Evolutionary conservation across 1,140 invertebrate genomes (phyloP).

Genomic region (Alviniconcha marisindica): DNA sequence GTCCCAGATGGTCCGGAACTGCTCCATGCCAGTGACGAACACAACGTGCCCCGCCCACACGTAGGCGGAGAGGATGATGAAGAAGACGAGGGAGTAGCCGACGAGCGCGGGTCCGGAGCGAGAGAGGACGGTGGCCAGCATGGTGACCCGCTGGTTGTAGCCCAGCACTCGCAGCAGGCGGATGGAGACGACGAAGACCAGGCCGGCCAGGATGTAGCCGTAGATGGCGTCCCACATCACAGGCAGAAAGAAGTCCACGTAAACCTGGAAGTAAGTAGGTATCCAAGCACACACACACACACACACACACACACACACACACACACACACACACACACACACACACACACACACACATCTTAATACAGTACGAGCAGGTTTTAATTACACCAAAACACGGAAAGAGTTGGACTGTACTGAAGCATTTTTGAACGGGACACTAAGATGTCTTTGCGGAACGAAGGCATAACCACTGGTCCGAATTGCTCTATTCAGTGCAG

Average conservation of each 20-base stretch:
- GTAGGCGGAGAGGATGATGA: constrained; percentile 66
- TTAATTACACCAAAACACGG: too few species aligned
- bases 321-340: neutral
- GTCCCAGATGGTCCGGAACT: constrained; percentile 60
- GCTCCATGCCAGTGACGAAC: constrained; percentile 53
- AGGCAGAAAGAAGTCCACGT: constrained; percentile 61
- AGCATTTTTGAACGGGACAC: too few species aligned
- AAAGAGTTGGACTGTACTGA: too few species aligned
- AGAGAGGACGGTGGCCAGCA: constrained; percentile 48
- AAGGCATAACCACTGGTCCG: too few species aligned
- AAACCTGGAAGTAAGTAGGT: too few species aligned
- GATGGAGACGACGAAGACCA: constrained; percentile 58
- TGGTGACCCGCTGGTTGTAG: constrained; percentile 62
- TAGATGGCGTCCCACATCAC: constrained; percentile 54
- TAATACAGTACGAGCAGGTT: too few species aligned
- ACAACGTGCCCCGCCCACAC: constrained; percentile 56
- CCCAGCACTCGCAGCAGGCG: constrained; percentile 62
- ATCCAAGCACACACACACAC: too few species aligned
- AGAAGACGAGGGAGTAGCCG: constrained; percentile 64
- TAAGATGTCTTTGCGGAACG: too few species aligned
- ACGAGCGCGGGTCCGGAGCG: constrained; percentile 50
- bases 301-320: too few species aligned
- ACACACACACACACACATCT: too few species aligned
- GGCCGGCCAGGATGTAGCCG: constrained; percentile 42
- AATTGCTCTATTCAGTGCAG: too few species aligned